Conservation (phyloP, 2,888 invertebrate genomes). For the Hydriomena furcata region DNA sequence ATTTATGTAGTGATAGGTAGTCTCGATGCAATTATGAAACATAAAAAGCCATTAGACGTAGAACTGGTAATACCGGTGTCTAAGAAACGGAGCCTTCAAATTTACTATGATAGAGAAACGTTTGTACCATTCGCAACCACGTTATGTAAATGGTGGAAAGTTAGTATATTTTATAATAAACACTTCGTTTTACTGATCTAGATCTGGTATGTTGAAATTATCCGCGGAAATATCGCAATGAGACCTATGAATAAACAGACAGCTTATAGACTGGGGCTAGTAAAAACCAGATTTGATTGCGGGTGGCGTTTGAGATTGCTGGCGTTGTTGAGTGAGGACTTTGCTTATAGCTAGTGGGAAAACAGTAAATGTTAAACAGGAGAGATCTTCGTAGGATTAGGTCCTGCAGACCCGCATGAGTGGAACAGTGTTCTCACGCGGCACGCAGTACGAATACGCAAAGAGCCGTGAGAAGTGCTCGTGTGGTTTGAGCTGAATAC, state of each 20-base stretch:
- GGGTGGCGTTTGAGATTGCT: constrained; percentile 8
- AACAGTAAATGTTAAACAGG: constrained; percentile 26
- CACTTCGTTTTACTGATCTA: constrained; percentile 39
- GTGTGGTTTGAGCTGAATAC: constrained; percentile 73
- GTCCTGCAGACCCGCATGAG: constrained; percentile 49
- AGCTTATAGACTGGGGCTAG: constrained; percentile 10
- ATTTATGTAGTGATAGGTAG: constrained; percentile 25
- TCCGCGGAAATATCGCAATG: constrained; percentile 27
- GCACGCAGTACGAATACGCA: constrained; percentile 61
- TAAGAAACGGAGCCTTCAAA: constrained; percentile 18
- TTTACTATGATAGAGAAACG: constrained; percentile 18
- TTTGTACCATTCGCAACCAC: constrained; percentile 20
- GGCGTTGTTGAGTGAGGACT: not conserved
- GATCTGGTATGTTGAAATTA: constrained; percentile 30
- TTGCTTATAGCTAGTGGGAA: constrained; percentile 8
- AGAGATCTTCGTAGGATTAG: constrained; percentile 31
- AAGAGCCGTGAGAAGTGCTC: constrained; percentile 68
- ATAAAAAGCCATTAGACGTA: constrained; percentile 33
- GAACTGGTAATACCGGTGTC: constrained; percentile 25
- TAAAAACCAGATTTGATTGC: constrained; percentile 22
- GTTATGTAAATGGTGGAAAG: constrained; percentile 45
- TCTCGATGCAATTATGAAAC: constrained; percentile 38
- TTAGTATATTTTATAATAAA: constrained; percentile 38
- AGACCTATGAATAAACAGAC: constrained; percentile 24
- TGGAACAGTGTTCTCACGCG: constrained; percentile 59